Evolutionary conservation across 2,113 vertebrate species (phyloP).

Genomic region (Chloebia gouldiae): DNA sequence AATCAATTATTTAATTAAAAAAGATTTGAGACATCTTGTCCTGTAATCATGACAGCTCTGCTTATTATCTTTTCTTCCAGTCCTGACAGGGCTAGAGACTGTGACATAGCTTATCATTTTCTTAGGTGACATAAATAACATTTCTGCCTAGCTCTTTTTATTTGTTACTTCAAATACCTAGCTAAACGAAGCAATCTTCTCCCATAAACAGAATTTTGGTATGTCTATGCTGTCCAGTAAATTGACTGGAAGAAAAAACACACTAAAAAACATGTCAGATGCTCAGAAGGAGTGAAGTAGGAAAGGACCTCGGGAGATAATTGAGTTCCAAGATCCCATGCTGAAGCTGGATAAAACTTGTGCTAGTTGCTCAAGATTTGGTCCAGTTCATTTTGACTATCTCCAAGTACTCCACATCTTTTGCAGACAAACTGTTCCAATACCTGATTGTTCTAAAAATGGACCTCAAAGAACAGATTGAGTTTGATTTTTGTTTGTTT

Average conservation of each 20-base stretch:
- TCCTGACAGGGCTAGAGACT: background rate
- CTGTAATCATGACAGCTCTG: background rate
- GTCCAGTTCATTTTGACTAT: background rate
- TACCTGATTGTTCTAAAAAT: background rate
- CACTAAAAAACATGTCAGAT: background rate
- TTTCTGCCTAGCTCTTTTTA: background rate
- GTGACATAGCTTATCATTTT: background rate
- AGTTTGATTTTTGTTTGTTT: background rate
- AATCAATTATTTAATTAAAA: background rate
- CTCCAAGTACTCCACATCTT: background rate
- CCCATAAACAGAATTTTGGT: background rate
- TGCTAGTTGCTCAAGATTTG: background rate
- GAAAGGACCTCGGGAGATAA: background rate
- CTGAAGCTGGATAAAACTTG: background rate
- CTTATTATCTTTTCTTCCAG: background rate
- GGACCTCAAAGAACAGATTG: background rate
- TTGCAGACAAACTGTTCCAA: fast-evolving
- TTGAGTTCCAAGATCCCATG: background rate
- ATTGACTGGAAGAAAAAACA: background rate
- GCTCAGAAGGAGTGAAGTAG: background rate
- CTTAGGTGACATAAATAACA: background rate
- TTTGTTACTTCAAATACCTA: background rate
- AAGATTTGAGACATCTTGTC: background rate
- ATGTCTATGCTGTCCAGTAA: background rate
- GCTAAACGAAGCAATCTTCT: background rate